Conservation (phyloP, 1,140 invertebrate genomes). For the Brachionus plicatilis region DNA sequence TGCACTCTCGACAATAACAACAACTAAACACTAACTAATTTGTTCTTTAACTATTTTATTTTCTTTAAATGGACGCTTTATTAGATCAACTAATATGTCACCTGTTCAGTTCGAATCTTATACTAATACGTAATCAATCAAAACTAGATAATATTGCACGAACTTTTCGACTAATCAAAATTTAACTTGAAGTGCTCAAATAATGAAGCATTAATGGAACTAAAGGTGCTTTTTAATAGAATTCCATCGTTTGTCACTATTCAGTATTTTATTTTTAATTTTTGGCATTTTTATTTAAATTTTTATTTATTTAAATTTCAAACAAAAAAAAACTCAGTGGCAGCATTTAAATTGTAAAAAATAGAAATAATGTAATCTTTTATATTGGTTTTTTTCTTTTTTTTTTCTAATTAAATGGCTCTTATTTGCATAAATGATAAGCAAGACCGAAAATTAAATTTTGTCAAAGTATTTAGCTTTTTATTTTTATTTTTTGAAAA, state of each 20-base stretch:
- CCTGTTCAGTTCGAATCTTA: not conserved
- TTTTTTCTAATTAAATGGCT: not conserved
- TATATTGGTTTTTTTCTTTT: not conserved
- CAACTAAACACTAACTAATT: constrained; percentile 12
- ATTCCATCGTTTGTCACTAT: not conserved
- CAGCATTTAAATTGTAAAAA: constrained; percentile 16
- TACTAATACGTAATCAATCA: constrained; percentile 13
- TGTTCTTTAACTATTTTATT: not conserved
- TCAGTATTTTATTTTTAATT: not conserved
- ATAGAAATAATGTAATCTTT: not conserved
- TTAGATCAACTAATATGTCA: not conserved
- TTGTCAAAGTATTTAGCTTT: not conserved
- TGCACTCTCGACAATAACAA: constrained; percentile 16
- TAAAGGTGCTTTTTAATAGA: not conserved
- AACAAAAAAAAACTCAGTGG: not conserved
- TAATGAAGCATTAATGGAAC: not conserved
- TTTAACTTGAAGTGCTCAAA: not conserved
- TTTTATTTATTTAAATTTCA: not conserved
- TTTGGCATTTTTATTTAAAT: not conserved
- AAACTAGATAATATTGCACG: not conserved
- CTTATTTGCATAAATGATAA: not conserved
- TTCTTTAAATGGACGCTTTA: not conserved
- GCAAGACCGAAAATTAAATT: not conserved
- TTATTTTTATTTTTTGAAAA: not conserved
- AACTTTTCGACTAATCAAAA: not conserved